Evolutionary conservation across 2,113 vertebrate species (phyloP).

Genomic region (Lepisosteus oculatus): DNA sequence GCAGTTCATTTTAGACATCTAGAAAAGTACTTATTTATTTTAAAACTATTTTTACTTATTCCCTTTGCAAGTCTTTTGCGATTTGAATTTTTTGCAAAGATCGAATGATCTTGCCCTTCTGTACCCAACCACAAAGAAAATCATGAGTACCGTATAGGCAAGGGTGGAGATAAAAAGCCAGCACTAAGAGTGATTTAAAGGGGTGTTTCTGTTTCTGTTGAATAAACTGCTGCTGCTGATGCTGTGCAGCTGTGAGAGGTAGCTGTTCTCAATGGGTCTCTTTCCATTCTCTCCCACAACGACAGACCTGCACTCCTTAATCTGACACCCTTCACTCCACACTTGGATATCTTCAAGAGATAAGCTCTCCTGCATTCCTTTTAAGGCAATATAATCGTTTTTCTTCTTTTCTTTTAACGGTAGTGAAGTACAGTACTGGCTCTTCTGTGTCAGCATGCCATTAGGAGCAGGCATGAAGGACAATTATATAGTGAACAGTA

Average conservation of each 20-base stretch:
- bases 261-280: not conserved
- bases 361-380: conserved; percentile 32
- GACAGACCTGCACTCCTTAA: conserved; percentile 36
- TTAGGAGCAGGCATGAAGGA: too few species aligned
- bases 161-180: too few species aligned
- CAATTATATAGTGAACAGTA: not conserved
- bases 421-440: not conserved
- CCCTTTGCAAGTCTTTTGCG: too few species aligned
- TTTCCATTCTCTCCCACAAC: not conserved
- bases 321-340: conserved; percentile 44
- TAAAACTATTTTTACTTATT: too few species aligned
- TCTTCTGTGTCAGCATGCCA: too few species aligned
- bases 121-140: too few species aligned
- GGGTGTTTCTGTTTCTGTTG: not conserved
- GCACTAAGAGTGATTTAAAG: not conserved
- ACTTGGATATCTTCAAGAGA: conserved; percentile 47
- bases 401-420: conserved; percentile 29
- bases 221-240: conserved; percentile 1
- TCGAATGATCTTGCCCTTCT: too few species aligned
- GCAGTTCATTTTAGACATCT: too few species aligned
- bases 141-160: too few species aligned
- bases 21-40: too few species aligned
- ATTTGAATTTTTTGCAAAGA: too few species aligned
- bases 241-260: conserved; percentile 9
- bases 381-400: too few species aligned